Conservation (phyloP, 2,888 invertebrate genomes). For the Pharmacophagus antenor region DNA sequence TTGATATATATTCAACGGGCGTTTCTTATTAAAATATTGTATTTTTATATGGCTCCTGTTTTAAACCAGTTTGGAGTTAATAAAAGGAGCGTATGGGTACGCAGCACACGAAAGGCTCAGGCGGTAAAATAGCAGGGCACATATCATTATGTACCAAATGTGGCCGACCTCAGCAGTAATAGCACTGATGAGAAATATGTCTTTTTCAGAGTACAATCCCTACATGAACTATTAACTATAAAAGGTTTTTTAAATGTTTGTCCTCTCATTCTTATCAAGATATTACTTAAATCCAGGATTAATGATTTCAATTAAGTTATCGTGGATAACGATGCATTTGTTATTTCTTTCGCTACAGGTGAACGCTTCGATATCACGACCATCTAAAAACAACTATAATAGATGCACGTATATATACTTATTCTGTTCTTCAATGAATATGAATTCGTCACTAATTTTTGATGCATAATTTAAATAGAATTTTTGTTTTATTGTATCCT, state of each 20-base stretch:
- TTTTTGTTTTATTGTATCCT: too few relatives aligned
- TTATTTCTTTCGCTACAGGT: too few relatives aligned
- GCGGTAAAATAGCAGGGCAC: conserved; percentile 47
- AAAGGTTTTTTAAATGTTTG: neutral
- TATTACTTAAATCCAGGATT: too few relatives aligned
- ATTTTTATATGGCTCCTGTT: conserved; percentile 63
- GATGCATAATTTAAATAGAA: too few relatives aligned
- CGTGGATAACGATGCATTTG: too few relatives aligned
- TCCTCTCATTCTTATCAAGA: neutral
- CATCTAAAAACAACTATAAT: too few relatives aligned
- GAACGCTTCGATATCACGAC: too few relatives aligned
- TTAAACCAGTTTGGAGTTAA: conserved; percentile 56
- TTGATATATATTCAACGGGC: conserved; percentile 65
- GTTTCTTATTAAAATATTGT: conserved; percentile 71
- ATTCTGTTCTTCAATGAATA: too few relatives aligned
- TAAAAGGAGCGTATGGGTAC: conserved; percentile 49
- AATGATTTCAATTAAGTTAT: too few relatives aligned
- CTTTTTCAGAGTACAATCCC: conserved; percentile 48
- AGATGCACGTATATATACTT: too few relatives aligned
- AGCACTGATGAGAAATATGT: conserved; percentile 59
- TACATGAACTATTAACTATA: neutral
- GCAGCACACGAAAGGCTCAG: conserved; percentile 35
- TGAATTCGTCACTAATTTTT: too few relatives aligned
- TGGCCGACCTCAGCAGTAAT: conserved; percentile 45
- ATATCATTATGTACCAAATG: conserved; percentile 53